Evolutionary conservation across 2,797 vertebrate species (phyloP).

Genomic region (Tapirus indicus): DNA sequence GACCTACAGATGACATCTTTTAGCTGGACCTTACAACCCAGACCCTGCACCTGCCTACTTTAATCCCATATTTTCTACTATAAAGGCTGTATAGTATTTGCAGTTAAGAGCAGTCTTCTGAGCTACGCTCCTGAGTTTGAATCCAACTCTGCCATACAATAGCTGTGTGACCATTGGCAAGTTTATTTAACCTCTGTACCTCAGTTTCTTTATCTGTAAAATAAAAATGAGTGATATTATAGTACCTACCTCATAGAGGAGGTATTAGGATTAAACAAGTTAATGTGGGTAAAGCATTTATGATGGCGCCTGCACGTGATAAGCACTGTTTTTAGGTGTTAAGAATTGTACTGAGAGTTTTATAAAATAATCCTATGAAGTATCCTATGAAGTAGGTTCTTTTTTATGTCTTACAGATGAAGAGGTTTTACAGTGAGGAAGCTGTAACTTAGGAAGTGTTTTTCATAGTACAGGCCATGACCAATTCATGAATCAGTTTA

Average conservation of each 20-base stretch:
- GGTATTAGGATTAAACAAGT: not conserved
- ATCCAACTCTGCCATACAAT: not conserved
- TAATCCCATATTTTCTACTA: not conserved
- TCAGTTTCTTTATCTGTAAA: slow-evolving; percentile 24
- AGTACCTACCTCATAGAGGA: not conserved
- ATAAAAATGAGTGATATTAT: slow-evolving; percentile 9
- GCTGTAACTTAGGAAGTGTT: not conserved
- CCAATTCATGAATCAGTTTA: slow-evolving; percentile 51
- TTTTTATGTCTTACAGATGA: not conserved
- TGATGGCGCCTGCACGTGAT: not conserved
- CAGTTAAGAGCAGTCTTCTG: slow-evolving; percentile 13
- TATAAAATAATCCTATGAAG: not conserved
- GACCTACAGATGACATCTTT: not conserved
- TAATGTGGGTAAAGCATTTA: not conserved
- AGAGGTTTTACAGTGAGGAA: not conserved
- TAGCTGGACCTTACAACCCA: not conserved
- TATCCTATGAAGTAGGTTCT: not conserved
- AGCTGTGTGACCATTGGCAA: not conserved
- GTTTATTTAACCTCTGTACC: not conserved
- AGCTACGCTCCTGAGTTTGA: not conserved
- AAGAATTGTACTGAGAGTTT: not conserved
- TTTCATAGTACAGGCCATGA: slow-evolving; percentile 42
- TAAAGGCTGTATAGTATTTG: not conserved
- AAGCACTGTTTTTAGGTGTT: slow-evolving; percentile 40
- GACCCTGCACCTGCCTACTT: not conserved